Evolutionary conservation across 2,113 vertebrate species (phyloP), one percentile per base, ranked within the genome.

Genomic region (Paracanthobrama guichenoti): DNA sequence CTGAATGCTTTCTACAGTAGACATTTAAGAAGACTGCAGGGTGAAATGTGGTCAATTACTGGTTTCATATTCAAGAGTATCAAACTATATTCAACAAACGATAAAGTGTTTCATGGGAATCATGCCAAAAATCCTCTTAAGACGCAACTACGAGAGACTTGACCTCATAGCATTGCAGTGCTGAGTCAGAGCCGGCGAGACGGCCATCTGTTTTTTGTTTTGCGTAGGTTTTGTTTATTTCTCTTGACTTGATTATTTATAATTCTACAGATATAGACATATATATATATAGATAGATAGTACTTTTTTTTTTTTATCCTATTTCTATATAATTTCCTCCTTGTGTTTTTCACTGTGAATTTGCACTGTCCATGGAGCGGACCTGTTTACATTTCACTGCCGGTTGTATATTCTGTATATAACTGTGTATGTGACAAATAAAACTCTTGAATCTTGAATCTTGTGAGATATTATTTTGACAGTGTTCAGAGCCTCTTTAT

Each of bases 61-160:
- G 24, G 79, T 39, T 82, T 71, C 31, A 57, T 82, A 11, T 72
- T 35, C 22, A 57, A 82, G 31, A 39, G 71, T 42, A 66, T 69
- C 20, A 24, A 35, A 71, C 64, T n/a, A 57, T 82, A 11, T 72
- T 35, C 22, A 57, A 82, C 20, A 24, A 35, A 71, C 64, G 24
- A 72, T 74, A 26, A 42, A 71, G 31, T 82, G 60, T 62, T 79
- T 76, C 11, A 60, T 74, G 76, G 82, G 82, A 84, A 46, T 74
- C 10, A 69, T 59, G 86, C 86, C 82, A 87, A 67, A 84, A 84
- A 67, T 60, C 46, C 60, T 81, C 39, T 87, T 81, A 84, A n/a
- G 77, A 24, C 18, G 22, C 66, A 39, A 48, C 31, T 26, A 66
- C 18, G 8, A n/a, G 66, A 18, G 44, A 66, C 46, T 64, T 46